Evolutionary conservation across 2,113 vertebrate genomes (phyloP), one percentile per base, ranked within the genome.

Genomic region (Bambusicola thoracicus): DNA sequence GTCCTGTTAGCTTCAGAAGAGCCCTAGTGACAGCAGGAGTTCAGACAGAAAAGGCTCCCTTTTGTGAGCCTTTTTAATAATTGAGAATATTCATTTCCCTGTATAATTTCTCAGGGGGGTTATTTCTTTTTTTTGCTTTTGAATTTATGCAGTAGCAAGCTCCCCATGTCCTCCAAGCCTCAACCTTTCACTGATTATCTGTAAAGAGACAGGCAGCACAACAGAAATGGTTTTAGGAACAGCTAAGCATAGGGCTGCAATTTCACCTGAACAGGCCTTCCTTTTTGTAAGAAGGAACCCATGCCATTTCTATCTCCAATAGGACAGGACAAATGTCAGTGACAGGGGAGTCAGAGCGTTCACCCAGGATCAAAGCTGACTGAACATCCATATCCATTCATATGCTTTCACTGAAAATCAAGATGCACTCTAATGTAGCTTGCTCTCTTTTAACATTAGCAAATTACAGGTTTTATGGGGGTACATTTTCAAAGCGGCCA

Each of bases 401-500:
- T 18, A 19, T 2, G 15, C 24, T 65, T 73, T 65, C 59, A 55
- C 13, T 43, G 59, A 73, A 56, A 83, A 76, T 58, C 62, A 65
- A 61, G 43, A 68, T 63, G 58, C 5, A 58, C n/a, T 65, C 76
- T 61, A 24, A 59, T 51, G 38, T 56, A 12, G 2, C 68, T 69
- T 65, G 30, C 22, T 25, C 44, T 81, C 78, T 78, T 85, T 75
- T 81, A 90, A 90, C 66, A 90, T 89, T 53, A 90, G 74, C 48
- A 94, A 89, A 89, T 84, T 66, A 34, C 6, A 89, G 19, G 16
- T 68, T 69, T 79, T 93, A 73, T 32, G 16, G 53, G 17, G 62
- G 49, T 87, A 49, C 11, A 55, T 74, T 70, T 96, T 89, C 81
- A 70, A 85, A 91, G 67, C 8, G 76, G 63, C 24, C 30, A 91